A percentile compares a stretch with the other conserved stretches of the same genome.
Conservation (phyloP, 2,797 vertebrate genomes). For the Danio tinwini region DNA sequence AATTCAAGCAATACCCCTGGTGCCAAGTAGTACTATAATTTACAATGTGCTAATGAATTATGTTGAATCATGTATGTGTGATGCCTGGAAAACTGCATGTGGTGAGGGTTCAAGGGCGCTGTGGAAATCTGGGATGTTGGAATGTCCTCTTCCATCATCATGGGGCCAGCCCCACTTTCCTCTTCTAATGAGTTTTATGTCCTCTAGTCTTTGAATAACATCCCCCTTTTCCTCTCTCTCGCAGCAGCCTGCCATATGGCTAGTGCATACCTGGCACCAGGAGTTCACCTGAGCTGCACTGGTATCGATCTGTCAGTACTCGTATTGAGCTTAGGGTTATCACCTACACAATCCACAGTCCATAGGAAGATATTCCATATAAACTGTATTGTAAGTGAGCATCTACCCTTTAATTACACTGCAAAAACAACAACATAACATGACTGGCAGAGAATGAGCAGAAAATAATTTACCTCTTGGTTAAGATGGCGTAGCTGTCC, state of each 20-base stretch:
- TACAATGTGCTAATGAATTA: neutral
- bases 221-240: slow-evolving; percentile 35
- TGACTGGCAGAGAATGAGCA: neutral
- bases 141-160: slow-evolving; percentile 39
- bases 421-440: neutral
- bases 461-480: slow-evolving; percentile 82
- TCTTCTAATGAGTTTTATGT: slow-evolving; percentile 41
- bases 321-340: slow-evolving; percentile 35
- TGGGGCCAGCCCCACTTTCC: slow-evolving; percentile 51
- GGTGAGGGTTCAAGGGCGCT: slow-evolving; percentile 50
- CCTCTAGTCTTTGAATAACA: slow-evolving; percentile 47
- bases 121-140: slow-evolving; percentile 27
- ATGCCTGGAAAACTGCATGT: slow-evolving; percentile 1
- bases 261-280: slow-evolving; percentile 53
- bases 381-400: neutral
- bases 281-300: slow-evolving; percentile 44
- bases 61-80: neutral
- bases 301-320: slow-evolving; percentile 35
- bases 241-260: slow-evolving; percentile 65
- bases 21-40: neutral
- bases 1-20: neutral
- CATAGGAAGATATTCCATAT: neutral
- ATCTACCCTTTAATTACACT: slow-evolving; percentile 28
- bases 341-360: neutral
- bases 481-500: slow-evolving; percentile 89